Base-by-base conservation (phyloP, 1,140 invertebrate species). In the Drosophila tristis region DNA sequence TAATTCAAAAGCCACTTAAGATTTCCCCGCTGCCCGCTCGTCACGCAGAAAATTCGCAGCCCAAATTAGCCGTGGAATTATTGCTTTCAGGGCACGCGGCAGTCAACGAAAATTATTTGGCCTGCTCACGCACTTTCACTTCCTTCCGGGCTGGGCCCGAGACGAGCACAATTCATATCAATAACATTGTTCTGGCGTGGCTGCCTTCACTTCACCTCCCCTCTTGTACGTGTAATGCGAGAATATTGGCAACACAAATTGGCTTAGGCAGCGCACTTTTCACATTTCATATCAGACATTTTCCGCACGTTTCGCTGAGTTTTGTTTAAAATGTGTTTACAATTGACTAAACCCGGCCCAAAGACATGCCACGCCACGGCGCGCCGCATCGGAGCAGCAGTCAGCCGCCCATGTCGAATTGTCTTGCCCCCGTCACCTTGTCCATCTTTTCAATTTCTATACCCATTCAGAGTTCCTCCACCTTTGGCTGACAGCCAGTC, bases 251-350 rank as follows among this genome's bases (percentile, higher is more conserved):
- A 42, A 43, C 63, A 57, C 66, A 43, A 70, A 70, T 70, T 70
- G 64, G 44, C 23, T 61, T 56, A 57, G 63, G 63, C 63, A 15
- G 47, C 78, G 79, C 75, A 89, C 84, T 87, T 79, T 81, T 71
- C 64, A 70, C 67, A 44, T 60, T 65, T 48, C 55, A 49, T 71
- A 89, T 90, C 73, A 80, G 51, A 55, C 68, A 90, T 89, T 89
- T 89, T 90, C 61, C 39, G 85, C 84, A 89, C 84, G 84, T 89
- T 73, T 80, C 80, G 70, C 58, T 89, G 84, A 74, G 80, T 89
- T 89, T 84, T 89, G 84, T 80, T 84, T 89, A 90, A 84, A 80
- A 89, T 89, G 76, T 67, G 70, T 89, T 80, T 90, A 90, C 85
- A 89, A 84, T 84, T 89, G 84, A 80, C 73, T 78, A 58, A 62